Evolutionary conservation across 2,113 vertebrate species (phyloP), one percentile per base, ranked within the genome.

Genomic region (Cyrtonyx montezumae): DNA sequence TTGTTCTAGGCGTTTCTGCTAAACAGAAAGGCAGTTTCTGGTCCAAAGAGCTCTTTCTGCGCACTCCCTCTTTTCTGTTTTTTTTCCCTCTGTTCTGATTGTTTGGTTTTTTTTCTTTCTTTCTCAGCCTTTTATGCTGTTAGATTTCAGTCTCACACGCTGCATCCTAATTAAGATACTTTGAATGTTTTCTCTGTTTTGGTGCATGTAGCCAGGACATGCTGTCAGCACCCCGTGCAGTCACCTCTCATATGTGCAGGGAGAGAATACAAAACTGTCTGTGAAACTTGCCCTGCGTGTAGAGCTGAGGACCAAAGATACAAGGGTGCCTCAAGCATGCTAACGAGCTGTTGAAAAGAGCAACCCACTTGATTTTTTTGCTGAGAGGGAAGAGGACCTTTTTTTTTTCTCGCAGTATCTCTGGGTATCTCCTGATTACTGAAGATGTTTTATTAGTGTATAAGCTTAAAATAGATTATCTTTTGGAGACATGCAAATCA

Each of bases 161-260:
- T 71, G 77, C 85, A 92, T 86, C 79, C 87, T 94, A 88, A 68
- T 88, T 6, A 3, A 92, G 87, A 94, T 80, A 71, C 85, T 94
- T 90, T 42, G 79, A 94, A 94, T 90, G 65, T 95, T 95, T 95
- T 94, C 87, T 95, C 79, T 80, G 34, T 92, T 89, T 90, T 59
- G 61, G 65, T 90, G 61, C 42, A 22, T 78, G 82, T 63, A 91
- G 34, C 79, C 67, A 69, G 70, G 67, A 76, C 70, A 94, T 66
- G 78, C 86, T 96, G 77, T 92, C 84, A 92, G 74, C 84, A 56
- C 62, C 19, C 75, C 55, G 49, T 71, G 58, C 66, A 87, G 69
- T 67, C 79, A 87, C 88, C 83, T 95, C 87, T 40, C n/a, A 7
- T 89, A 89, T 17, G 26, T 3, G 0, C 76, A 87, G 71, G 8